Base-by-base conservation (phyloP, 2,113 vertebrate species). In the Sialia sialis region DNA sequence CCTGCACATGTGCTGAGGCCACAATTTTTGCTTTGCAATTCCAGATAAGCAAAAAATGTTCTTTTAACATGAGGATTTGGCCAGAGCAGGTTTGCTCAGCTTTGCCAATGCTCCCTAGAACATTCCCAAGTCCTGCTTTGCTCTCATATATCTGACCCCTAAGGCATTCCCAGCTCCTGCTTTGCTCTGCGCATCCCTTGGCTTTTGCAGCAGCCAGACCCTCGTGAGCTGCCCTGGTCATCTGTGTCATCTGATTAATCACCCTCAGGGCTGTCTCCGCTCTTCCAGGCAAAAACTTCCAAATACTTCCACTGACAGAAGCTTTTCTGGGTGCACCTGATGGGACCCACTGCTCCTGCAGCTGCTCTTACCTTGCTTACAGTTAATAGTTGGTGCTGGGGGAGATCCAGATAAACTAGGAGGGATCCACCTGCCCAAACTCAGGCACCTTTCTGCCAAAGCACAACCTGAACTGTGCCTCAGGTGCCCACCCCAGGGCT, bases 21-120 rank as follows among this genome's bases (percentile, higher is more conserved):
- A 6, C 72, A 87, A 78, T 48, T 56, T 36, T 3, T 4, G 21
- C 49, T 56, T 32, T 25, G 38, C 23, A 18, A 29, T 11, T 52
- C 56, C 18, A 34, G 32, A 25, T 34, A n/a, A 29, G 56, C 32
- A 39, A 29, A 62, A n/a, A 44, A 15, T 0, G 0, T 4, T 16
- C 29, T 17, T 44, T 34, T 25, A 13, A 10, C 55, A 11, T 0
- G 1, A 67, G 59, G n/a, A 18, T 38, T 39, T 4, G 39, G 22
- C 25, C 66, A 49, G 27, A 38, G 80, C 34, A 30, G 68, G 14
- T 29, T 36, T 36, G 41, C 41, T 46, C 5, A 0, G 55, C 48
- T 48, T 8, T 27, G 17, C 72, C 69, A 43, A 2, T 6, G 6
- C 36, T 69, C 56, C 75, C 52, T 8, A 7, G 15, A 52, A 10